These are phyloP conservation scores for Cettia cetti DNA, from an alignment of 2,113 vertebrate species.

Conservation along the genomic window DNA sequence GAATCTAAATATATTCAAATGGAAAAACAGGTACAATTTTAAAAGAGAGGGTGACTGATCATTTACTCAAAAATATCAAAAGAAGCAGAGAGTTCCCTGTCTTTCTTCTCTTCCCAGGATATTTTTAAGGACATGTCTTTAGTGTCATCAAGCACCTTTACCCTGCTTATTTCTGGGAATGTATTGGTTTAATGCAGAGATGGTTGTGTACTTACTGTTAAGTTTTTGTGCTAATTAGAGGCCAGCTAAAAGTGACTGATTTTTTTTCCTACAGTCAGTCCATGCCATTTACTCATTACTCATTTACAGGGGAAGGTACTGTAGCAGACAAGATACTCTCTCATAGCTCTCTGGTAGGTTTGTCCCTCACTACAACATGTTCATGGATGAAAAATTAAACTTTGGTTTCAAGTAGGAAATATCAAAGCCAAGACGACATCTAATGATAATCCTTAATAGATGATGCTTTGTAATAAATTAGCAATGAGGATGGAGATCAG, in stretches of 20 bases:
- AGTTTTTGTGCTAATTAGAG: constrained; percentile 14
- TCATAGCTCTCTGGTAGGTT: not conserved
- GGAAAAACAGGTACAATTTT: not conserved
- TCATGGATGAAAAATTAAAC: constrained; percentile 56
- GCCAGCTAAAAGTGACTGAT: not conserved
- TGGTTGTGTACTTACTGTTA: not conserved
- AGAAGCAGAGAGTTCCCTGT: not conserved
- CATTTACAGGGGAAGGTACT: not conserved
- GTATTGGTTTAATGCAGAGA: not conserved
- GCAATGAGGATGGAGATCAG: constrained; percentile 1
- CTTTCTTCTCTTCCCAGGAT: not conserved
- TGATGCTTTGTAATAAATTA: constrained; percentile 53
- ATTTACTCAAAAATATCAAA: not conserved
- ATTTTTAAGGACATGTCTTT: not conserved
- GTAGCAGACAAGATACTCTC: not conserved
- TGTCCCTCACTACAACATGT: not conserved
- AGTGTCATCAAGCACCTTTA: not conserved
- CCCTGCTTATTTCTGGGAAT: not conserved
- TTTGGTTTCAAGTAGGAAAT: constrained; percentile 46
- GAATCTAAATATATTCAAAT: not conserved
- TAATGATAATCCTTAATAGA: constrained; percentile 46
- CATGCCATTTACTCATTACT: not conserved
- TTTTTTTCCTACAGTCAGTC: not conserved
- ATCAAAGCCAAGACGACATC: constrained; percentile 34
- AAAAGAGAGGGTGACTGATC: not conserved